phyloP scores from a whole-genome alignment of 2,113 vertebrate genomes.

The Ciconia stormi region DNA sequence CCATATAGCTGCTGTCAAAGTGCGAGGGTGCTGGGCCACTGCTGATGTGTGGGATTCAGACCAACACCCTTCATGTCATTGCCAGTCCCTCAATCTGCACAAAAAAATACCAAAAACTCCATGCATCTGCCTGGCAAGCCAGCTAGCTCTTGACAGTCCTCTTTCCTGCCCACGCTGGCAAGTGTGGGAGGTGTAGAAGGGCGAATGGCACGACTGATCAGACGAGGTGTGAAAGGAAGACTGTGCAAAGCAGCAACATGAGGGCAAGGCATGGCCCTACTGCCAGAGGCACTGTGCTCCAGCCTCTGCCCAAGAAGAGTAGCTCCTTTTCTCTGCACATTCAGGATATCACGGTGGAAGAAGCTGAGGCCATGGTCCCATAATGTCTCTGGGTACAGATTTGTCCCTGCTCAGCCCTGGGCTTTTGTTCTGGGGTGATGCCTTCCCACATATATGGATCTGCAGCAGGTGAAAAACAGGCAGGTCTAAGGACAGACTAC shows the following conservation, averaged over 20 bases:
- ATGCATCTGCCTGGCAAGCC: background rate
- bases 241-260: accelerated
- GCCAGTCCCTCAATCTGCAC: background rate
- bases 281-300: background rate
- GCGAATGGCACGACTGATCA: background rate
- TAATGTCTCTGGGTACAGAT: background rate
- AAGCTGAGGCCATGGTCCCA: background rate
- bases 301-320: background rate
- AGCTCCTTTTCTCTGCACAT: background rate
- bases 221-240: background rate
- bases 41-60: background rate
- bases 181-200: background rate
- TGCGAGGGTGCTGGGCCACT: background rate
- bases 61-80: background rate
- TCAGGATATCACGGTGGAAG: background rate
- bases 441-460: background rate
- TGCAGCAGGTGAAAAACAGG: background rate
- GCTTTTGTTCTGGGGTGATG: background rate
- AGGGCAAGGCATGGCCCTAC: background rate
- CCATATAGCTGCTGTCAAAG: background rate
- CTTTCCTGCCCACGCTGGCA: background rate
- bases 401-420: background rate
- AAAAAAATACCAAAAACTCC: background rate
- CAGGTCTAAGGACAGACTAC: background rate
- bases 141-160: background rate